Conservation (phyloP, 2,113 vertebrate genomes). For the Hippoglossus stenolepis region DNA sequence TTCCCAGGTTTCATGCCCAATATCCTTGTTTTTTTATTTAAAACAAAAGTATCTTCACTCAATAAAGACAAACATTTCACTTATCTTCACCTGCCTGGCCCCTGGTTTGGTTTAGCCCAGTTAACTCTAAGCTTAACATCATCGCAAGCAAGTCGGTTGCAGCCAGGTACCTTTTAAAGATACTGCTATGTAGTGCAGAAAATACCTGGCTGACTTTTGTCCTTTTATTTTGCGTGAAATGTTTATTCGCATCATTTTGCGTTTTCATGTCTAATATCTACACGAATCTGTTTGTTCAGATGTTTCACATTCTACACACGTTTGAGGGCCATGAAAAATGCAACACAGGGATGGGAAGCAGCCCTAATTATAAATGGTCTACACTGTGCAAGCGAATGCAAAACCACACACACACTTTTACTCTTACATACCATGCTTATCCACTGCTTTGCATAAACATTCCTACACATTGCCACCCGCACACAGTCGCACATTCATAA, state of each 20-base stretch:
- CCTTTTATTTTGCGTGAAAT: neutral
- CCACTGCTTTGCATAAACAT: constrained; percentile 58
- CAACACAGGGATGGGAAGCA: constrained; percentile 32
- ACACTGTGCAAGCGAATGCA: constrained; percentile 26
- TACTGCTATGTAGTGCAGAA: neutral
- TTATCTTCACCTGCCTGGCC: no score
- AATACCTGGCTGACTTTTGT: neutral
- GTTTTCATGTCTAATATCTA: constrained; percentile 37
- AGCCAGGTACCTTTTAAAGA: neutral
- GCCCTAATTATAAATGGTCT: constrained; percentile 55
- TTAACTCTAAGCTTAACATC: no score
- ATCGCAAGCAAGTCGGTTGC: no score
- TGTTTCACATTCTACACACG: no score
- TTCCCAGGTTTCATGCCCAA: no score
- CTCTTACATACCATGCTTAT: constrained; percentile 18
- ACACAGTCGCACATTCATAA: constrained; percentile 47
- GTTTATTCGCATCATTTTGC: constrained; percentile 25
- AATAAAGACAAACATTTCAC: no score
- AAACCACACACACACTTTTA: constrained; percentile 25
- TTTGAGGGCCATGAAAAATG: constrained; percentile 65
- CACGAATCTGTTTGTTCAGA: constrained; percentile 57
- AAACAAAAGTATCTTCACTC: no score
- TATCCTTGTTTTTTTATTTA: no score
- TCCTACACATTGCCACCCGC: constrained; percentile 55
- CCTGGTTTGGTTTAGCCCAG: no score